A percentile compares a stretch with the other conserved stretches of the same genome.
Evolutionary conservation across 1,140 invertebrate species (phyloP).

Genomic region (Calephelis virginiensis): DNA sequence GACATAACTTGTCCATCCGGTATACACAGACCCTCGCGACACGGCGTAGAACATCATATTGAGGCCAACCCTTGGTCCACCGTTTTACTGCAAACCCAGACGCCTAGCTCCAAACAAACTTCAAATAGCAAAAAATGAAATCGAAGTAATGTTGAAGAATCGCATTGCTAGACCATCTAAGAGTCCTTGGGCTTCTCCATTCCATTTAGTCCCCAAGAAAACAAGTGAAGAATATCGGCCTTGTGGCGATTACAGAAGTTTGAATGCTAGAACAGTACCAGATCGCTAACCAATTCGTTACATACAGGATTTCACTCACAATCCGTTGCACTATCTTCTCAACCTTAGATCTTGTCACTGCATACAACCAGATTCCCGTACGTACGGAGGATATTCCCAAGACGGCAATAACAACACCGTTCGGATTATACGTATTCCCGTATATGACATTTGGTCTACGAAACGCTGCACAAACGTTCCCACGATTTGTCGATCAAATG

Average conservation of each 20-base stretch:
- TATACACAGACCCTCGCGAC: not conserved
- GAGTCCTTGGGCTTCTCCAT: not conserved
- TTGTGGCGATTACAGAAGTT: not conserved
- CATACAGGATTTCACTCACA: not conserved
- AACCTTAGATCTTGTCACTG: not conserved
- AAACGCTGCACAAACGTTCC: constrained; percentile 3
- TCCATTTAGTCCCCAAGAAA: not conserved
- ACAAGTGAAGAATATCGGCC: not conserved
- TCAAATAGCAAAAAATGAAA: not conserved
- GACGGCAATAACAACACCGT: constrained; percentile 1
- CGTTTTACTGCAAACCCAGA: not conserved
- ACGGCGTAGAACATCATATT: not conserved
- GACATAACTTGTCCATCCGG: not conserved
- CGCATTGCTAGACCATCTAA: not conserved
- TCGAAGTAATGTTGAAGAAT: not conserved
- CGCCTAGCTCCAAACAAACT: not conserved
- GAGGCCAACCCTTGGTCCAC: not conserved
- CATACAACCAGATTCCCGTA: not conserved
- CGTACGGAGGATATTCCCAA: not conserved
- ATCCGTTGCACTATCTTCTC: not conserved
- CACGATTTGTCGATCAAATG: constrained; percentile 3
- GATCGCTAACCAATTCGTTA: not conserved
- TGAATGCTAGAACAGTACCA: not conserved
- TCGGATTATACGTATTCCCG: not conserved
- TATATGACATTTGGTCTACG: constrained; percentile 5